phyloP scores from a whole-genome alignment of 2,113 vertebrate species.

The Hirundichthys speculiger region DNA sequence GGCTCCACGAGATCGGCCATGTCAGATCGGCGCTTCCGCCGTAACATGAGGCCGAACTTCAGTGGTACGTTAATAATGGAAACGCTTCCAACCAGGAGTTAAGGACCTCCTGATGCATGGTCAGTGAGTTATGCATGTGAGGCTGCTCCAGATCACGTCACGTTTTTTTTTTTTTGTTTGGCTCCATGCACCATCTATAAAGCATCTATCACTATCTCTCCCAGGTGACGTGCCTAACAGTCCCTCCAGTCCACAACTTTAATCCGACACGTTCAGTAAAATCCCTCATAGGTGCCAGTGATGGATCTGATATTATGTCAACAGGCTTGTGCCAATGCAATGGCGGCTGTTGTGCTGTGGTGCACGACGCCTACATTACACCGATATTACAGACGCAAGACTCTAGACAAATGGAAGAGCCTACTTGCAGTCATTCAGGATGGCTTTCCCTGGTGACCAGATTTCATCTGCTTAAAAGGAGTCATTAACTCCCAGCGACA shows the following conservation, averaged over 20 bases:
- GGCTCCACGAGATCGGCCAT: slow-evolving; percentile 23
- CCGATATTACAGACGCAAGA: slow-evolving; percentile 20
- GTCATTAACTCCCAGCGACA: slow-evolving; percentile 74
- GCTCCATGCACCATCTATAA: slow-evolving; percentile 16
- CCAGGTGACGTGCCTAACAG: slow-evolving; percentile 59
- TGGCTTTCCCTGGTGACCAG: slow-evolving; percentile 59
- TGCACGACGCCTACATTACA: not conserved
- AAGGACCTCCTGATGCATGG: slow-evolving; percentile 50
- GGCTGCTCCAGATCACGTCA: slow-evolving; percentile 34
- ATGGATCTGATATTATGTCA: slow-evolving; percentile 56
- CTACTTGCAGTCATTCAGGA: slow-evolving; percentile 61
- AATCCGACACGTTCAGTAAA: slow-evolving; percentile 65
- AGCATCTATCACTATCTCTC: slow-evolving; percentile 54
- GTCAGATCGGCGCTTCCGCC: slow-evolving; percentile 30
- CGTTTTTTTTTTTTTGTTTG: slow-evolving; percentile 22
- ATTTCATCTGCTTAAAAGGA: slow-evolving; percentile 78
- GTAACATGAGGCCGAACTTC: slow-evolving; percentile 51
- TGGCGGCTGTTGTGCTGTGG: not conserved
- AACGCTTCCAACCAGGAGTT: slow-evolving; percentile 60
- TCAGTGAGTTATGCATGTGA: slow-evolving; percentile 25
- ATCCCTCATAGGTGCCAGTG: slow-evolving; percentile 36
- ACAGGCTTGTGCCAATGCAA: not conserved
- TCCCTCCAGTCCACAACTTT: slow-evolving; percentile 55
- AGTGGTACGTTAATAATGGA: slow-evolving; percentile 73
- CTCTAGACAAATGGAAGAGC: slow-evolving; percentile 51